These are phyloP conservation scores for Zootermopsis nevadensis DNA, from an alignment of 2,888 invertebrate genomes.

Conservation along the genomic window DNA sequence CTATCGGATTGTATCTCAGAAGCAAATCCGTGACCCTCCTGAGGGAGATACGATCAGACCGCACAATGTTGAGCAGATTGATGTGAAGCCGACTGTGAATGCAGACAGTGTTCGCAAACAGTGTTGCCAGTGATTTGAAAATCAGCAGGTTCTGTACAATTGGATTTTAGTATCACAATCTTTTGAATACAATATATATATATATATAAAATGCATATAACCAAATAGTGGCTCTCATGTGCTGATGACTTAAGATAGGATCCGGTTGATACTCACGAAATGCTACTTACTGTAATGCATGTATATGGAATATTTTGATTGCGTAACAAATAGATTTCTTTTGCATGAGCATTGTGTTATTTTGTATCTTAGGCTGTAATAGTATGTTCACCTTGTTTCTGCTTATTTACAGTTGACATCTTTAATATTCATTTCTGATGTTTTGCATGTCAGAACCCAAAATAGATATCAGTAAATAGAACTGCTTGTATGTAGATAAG, in stretches of 20 bases:
- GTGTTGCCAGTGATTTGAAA: constrained; percentile 84
- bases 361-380: constrained; percentile 2
- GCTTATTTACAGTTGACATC: not conserved
- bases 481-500: not conserved
- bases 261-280: constrained; percentile 13
- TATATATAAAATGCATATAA: constrained; percentile 1
- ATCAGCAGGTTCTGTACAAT: constrained; percentile 45
- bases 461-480: not conserved
- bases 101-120: constrained; percentile 89
- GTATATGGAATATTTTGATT: constrained; percentile 3
- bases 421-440: not conserved
- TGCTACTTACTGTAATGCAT: not conserved
- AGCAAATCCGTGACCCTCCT: constrained; percentile 95
- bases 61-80: constrained; percentile 87
- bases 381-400: not conserved
- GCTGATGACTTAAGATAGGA: not conserved
- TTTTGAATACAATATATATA: not conserved
- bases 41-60: constrained; percentile 94
- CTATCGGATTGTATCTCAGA: constrained; percentile 98
- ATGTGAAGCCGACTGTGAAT: constrained; percentile 88
- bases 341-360: constrained; percentile 26
- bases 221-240: not conserved
- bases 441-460: constrained; percentile 4
- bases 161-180: constrained; percentile 17
- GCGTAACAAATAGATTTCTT: not conserved